Evolutionary conservation across 2,888 invertebrate genomes (phyloP).

Genomic region (Reticulitermes lucifugus): DNA sequence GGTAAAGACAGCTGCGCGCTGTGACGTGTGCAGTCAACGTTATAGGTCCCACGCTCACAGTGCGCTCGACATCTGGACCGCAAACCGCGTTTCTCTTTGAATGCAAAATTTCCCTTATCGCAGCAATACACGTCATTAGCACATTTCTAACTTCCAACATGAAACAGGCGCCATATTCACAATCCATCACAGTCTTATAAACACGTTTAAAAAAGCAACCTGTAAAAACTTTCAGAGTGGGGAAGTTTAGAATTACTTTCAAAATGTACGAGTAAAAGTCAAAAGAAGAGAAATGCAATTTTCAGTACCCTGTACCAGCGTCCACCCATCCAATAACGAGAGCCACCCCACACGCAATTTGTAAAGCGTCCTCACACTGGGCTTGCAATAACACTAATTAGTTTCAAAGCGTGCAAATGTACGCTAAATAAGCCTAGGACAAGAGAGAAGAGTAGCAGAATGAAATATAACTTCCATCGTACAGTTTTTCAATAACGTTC

Average conservation of each 20-base stretch:
- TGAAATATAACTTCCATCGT: slow-evolving; percentile 31
- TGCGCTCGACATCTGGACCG: no score
- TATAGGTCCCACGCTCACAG: no score
- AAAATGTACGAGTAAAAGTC: neutral
- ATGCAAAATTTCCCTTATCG: no score
- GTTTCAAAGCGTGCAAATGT: slow-evolving; percentile 19
- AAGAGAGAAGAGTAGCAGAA: slow-evolving; percentile 2
- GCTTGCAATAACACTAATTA: slow-evolving; percentile 33
- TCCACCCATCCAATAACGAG: slow-evolving; percentile 14
- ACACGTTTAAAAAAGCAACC: neutral
- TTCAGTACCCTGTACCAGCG: neutral
- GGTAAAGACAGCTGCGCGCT: no score
- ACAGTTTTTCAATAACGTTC: slow-evolving; percentile 31
- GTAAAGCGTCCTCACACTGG: neutral
- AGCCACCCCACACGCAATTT: neutral
- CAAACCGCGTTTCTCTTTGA: no score
- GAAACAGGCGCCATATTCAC: neutral
- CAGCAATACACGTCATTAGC: no score
- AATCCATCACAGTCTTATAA: slow-evolving; percentile 2
- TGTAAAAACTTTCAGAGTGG: neutral
- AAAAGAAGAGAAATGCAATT: slow-evolving; percentile 19
- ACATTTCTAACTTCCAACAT: no score
- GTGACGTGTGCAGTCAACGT: no score
- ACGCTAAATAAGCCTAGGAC: slow-evolving; percentile 15
- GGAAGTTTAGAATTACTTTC: neutral